phyloP scores from a whole-genome alignment of 2,797 vertebrate species.

The Staurois parvus region DNA sequence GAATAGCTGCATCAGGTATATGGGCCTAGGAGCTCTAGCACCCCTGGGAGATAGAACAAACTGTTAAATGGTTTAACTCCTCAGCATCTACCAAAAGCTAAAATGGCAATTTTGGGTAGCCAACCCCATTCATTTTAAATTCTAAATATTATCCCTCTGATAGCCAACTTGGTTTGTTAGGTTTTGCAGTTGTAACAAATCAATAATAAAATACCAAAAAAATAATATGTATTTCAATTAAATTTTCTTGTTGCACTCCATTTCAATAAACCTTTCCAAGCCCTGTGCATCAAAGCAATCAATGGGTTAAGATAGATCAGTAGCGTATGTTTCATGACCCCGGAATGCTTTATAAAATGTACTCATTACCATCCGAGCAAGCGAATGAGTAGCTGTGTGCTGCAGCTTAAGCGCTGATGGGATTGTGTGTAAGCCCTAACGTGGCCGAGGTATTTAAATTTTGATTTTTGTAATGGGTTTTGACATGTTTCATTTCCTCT shows the following conservation, averaged over 20 bases:
- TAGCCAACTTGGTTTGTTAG: not conserved
- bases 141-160: not conserved
- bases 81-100: not conserved
- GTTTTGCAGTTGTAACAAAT: not conserved
- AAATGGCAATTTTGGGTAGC: not conserved
- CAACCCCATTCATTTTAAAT: not conserved
- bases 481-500: slow-evolving; percentile 99
- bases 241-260: slow-evolving; percentile 81
- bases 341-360: slow-evolving; percentile 98
- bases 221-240: slow-evolving; percentile 49
- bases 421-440: slow-evolving; percentile 96
- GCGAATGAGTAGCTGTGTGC: slow-evolving; percentile 97
- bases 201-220: slow-evolving; percentile 58
- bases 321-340: slow-evolving; percentile 98
- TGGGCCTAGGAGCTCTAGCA: not conserved
- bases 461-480: slow-evolving; percentile 99
- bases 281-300: slow-evolving; percentile 94
- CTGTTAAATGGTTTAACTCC: not conserved
- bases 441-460: slow-evolving; percentile 99
- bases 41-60: not conserved
- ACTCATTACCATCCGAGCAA: slow-evolving; percentile 97
- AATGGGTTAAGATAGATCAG: slow-evolving; percentile 99
- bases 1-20: not conserved
- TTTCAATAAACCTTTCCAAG: slow-evolving; percentile 88
- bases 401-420: slow-evolving; percentile 90